phyloP scores from a whole-genome alignment of 1,140 invertebrate species.

The Heliconius himera region DNA sequence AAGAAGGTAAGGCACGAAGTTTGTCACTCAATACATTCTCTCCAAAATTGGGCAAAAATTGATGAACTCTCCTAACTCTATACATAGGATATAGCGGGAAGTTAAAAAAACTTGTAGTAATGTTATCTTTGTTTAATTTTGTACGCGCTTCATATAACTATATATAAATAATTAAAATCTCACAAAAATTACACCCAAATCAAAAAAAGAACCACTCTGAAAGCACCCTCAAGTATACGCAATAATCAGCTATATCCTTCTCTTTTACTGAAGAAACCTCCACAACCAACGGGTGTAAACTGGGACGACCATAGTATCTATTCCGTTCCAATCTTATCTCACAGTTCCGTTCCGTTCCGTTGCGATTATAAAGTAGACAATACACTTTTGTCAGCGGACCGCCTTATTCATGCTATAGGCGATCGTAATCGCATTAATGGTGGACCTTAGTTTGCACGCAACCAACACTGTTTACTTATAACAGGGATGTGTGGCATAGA shows the following conservation, averaged over 20 bases:
- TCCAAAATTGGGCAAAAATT: not conserved
- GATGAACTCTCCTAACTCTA: not conserved
- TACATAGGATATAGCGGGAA: too few relatives aligned
- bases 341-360: slow-evolving; percentile 30
- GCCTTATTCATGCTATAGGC: slow-evolving; percentile 27
- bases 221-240: not conserved
- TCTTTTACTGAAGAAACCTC: slow-evolving; percentile 5
- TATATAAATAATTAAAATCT: too few relatives aligned
- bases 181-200: too few relatives aligned
- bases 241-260: not conserved
- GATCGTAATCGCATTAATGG: slow-evolving; percentile 33
- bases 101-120: too few relatives aligned
- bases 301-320: slow-evolving; percentile 47
- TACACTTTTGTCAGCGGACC: slow-evolving; percentile 46
- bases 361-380: slow-evolving; percentile 60
- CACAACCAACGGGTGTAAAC: slow-evolving; percentile 36
- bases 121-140: too few relatives aligned
- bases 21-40: too few relatives aligned
- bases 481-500: not conserved
- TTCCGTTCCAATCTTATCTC: slow-evolving; percentile 40
- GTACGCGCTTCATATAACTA: too few relatives aligned
- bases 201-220: too few relatives aligned
- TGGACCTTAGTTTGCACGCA: slow-evolving; percentile 22
- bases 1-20: too few relatives aligned
- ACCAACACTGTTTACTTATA: slow-evolving; percentile 20